A percentile compares a stretch with the other conserved stretches of the same genome.
These are phyloP conservation scores for Cantharis rustica DNA, from an alignment of 2,888 invertebrate species.

Conservation along the genomic window DNA sequence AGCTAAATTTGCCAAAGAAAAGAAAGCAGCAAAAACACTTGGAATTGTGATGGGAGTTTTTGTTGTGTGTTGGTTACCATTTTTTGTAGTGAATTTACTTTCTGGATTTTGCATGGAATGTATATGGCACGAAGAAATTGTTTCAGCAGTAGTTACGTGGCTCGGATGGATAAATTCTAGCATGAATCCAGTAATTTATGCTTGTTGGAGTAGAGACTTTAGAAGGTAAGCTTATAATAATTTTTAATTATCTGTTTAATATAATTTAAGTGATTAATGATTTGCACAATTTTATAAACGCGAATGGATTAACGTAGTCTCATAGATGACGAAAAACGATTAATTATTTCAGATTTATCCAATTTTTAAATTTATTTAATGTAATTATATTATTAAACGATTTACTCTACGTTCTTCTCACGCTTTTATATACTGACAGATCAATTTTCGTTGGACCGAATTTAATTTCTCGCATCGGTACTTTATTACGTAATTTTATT, in stretches of 20 bases:
- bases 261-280: not conserved
- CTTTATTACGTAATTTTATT: slow-evolving; percentile 17
- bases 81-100: slow-evolving; percentile 92
- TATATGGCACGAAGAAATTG: slow-evolving; percentile 85
- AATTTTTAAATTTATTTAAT: not conserved
- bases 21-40: slow-evolving; percentile 96
- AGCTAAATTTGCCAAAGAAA: slow-evolving; percentile 95
- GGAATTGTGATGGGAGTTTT: slow-evolving; percentile 98
- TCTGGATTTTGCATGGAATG: slow-evolving; percentile 89
- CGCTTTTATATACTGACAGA: slow-evolving; percentile 12
- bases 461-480: slow-evolving; percentile 21
- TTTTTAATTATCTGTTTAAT: not conserved
- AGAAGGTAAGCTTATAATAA: slow-evolving; percentile 71
- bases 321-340: not conserved
- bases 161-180: slow-evolving; percentile 95
- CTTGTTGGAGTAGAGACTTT: slow-evolving; percentile 98
- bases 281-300: not conserved
- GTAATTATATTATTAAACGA: not conserved
- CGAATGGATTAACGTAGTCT: not conserved
- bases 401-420: not conserved
- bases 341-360: not conserved
- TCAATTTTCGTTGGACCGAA: slow-evolving; percentile 17
- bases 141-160: slow-evolving; percentile 90
- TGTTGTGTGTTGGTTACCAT: slow-evolving; percentile 96
- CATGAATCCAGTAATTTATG: slow-evolving; percentile 97